Base-by-base conservation (phyloP, 2,797 vertebrate species). In the Denticeps clupeoides region DNA sequence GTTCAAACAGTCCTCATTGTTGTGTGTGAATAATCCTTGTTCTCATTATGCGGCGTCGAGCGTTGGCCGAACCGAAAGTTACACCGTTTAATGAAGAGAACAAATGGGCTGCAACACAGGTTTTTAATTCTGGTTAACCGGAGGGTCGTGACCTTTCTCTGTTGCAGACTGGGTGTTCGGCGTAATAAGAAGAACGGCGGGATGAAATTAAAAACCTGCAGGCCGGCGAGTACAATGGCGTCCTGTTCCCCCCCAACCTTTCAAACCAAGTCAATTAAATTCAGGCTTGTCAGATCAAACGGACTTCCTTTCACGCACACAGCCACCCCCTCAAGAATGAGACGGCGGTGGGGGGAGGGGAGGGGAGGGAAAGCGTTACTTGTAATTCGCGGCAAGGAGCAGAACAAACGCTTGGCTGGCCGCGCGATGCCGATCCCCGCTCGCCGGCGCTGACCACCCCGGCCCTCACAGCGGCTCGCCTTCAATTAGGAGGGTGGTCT, bases 261-360 rank as follows among this genome's bases (percentile, higher is more conserved):
- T 49, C 65, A 67, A 66, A 70, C 71, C 66, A 55, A 71, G 60
- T 67, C 65, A 73, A 77, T 80, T 75, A 68, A 71, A 69, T 72
- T 68, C 60, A 71, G 63, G 53, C 63, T 60, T 72, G 72, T 76
- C 71, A 74, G 71, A 77, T 79, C 70, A 82, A 78, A 81, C 68
- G 60, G 67, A 65, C 60, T 52, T 60, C 51, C 54, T 54, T 43
- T 41, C 51, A 56, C 43, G 57, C 35, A 54, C 57, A 71, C 50
- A 65, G 71, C 62, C 67, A 59, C 51, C 57, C 63, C 68, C 51
- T 53, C 47, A 71, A 67, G 73, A 61, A 63, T 62, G 62, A 47
- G 45, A 21, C 44, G 29, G 59, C 62, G 51, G 40, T 32, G n/a
- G n/a, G n/a, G 16, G 38, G 28, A 43, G 21, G 35, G 59, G 42